Evolutionary conservation across 2,888 invertebrate genomes (phyloP).

Genomic region (Cephus runcator): DNA sequence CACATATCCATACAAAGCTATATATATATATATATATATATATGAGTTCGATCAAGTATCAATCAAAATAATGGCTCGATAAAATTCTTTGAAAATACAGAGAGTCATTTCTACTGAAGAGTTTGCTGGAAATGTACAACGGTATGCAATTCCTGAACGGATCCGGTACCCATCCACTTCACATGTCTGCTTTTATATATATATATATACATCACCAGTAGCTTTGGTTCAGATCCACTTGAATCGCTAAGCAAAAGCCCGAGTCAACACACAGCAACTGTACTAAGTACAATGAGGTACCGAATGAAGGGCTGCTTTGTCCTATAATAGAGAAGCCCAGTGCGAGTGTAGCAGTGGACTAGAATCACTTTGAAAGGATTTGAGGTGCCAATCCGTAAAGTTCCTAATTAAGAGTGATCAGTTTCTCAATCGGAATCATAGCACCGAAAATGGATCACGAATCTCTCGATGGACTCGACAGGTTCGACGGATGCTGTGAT

Average conservation of each 20-base stretch:
- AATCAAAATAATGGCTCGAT: neutral
- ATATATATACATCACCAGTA: neutral
- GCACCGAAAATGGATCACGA: neutral
- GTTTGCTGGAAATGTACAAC: neutral
- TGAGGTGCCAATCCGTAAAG: neutral
- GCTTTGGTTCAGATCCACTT: neutral
- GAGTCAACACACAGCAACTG: neutral
- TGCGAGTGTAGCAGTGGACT: neutral
- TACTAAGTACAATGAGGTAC: neutral
- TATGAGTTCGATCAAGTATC: neutral
- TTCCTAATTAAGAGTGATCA: neutral
- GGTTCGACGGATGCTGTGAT: neutral
- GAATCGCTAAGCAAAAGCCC: neutral
- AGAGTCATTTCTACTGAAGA: neutral
- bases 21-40: neutral
- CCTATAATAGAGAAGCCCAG: neutral
- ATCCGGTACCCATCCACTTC: neutral
- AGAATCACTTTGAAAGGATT: neutral
- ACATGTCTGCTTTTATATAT: neutral
- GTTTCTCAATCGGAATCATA: neutral
- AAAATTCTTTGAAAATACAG: neutral
- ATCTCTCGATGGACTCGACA: neutral
- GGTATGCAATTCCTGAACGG: neutral
- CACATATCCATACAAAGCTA: neutral
- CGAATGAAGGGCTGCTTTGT: neutral